Evolutionary conservation across 1,140 invertebrate genomes (phyloP).

Genomic region (Brachionus plicatilis): DNA sequence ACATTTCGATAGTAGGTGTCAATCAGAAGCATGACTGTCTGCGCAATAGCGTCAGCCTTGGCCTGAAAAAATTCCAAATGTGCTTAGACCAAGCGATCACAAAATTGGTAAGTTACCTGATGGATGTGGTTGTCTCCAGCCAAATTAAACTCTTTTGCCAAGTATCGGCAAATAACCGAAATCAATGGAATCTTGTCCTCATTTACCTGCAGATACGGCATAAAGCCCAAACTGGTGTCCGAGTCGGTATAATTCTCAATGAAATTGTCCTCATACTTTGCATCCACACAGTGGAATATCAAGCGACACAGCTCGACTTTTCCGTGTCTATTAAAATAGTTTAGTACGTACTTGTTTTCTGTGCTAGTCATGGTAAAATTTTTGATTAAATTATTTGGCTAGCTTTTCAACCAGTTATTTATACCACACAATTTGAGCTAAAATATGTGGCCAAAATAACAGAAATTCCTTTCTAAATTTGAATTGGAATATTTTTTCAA

Average conservation of each 20-base stretch:
- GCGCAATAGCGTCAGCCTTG: slow-evolving; percentile 29
- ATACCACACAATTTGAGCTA: not conserved
- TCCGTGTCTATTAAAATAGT: slow-evolving; percentile 35
- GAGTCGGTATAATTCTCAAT: slow-evolving; percentile 41
- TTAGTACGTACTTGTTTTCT: slow-evolving; percentile 7
- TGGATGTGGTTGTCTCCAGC: slow-evolving; percentile 12
- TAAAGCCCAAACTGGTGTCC: slow-evolving; percentile 23
- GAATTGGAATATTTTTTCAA: slow-evolving; percentile 3
- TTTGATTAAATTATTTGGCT: not conserved
- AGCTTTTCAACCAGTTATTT: not conserved
- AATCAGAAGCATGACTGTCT: slow-evolving; percentile 17
- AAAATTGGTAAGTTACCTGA: not conserved
- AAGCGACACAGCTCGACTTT: slow-evolving; percentile 42
- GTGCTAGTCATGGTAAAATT: not conserved
- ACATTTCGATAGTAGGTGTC: slow-evolving; percentile 34
- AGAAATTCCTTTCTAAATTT: slow-evolving; percentile 23
- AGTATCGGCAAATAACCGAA: slow-evolving; percentile 25
- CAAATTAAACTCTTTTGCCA: slow-evolving; percentile 36
- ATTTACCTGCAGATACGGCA: slow-evolving; percentile 16
- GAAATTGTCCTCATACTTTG: slow-evolving; percentile 44
- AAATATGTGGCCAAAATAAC: not conserved
- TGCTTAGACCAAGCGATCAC: not conserved
- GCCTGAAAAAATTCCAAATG: not conserved
- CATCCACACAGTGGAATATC: slow-evolving; percentile 43
- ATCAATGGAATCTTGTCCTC: slow-evolving; percentile 30